Conservation (phyloP, 2,797 vertebrate species). For the Channallabes apus region DNA sequence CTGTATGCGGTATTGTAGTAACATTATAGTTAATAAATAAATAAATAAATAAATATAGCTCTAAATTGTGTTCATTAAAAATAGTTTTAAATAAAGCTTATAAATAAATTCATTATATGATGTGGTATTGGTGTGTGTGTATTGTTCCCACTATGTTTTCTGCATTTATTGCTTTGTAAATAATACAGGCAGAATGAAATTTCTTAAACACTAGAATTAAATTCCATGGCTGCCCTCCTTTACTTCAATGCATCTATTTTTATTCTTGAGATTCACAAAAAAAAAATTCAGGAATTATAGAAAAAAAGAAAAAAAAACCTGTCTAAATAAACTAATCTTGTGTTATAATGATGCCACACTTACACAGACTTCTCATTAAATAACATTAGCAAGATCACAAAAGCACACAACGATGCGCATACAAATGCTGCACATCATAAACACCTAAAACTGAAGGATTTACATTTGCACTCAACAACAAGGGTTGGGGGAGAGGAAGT, state of each 20-base stretch:
- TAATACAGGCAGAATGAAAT: not conserved
- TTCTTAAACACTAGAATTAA: not conserved
- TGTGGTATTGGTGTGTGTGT: not conserved
- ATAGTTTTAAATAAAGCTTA: not conserved
- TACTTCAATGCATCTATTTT: not conserved
- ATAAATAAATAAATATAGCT: not conserved
- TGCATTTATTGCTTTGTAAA: not conserved
- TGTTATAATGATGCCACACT: slow-evolving; percentile 31
- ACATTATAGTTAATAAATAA: not conserved
- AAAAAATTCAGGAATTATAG: not conserved
- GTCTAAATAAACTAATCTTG: slow-evolving; percentile 12
- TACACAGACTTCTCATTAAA: slow-evolving; percentile 20
- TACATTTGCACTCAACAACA: slow-evolving; percentile 15
- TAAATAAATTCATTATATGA: not conserved
- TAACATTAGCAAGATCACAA: slow-evolving; percentile 26
- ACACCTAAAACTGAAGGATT: slow-evolving; percentile 27
- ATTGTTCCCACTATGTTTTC: not conserved
- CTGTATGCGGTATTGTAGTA: too few relatives aligned
- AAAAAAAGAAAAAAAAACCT: not conserved
- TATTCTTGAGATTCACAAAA: not conserved
- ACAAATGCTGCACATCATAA: slow-evolving; percentile 20
- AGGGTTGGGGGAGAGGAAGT: slow-evolving; percentile 41
- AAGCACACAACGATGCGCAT: not conserved
- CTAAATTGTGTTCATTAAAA: not conserved
- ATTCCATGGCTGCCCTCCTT: too few relatives aligned